These are phyloP conservation scores for Cryptotermes secundus DNA, from an alignment of 1,140 invertebrate species.

Conservation along the genomic window DNA sequence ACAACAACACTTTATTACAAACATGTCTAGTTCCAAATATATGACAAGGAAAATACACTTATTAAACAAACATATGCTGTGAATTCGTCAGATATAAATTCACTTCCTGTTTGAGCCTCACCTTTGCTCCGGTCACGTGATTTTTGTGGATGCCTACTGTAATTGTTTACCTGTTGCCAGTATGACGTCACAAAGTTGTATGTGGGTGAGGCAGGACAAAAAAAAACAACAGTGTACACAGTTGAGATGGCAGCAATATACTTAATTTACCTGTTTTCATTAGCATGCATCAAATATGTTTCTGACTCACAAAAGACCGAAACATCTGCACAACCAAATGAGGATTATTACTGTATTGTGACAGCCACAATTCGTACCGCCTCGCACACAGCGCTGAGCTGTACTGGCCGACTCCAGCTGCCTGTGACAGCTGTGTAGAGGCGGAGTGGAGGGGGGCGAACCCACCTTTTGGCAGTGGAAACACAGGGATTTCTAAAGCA, in stretches of 20 bases:
- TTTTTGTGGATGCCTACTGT: background rate
- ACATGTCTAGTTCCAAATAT: too few relatives aligned
- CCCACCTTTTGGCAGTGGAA: background rate
- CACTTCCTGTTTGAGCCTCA: background rate
- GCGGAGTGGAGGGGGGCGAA: too few relatives aligned
- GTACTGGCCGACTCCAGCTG: background rate
- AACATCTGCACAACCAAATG: too few relatives aligned
- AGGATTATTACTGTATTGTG: too few relatives aligned
- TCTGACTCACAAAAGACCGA: too few relatives aligned
- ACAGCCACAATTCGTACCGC: background rate
- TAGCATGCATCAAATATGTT: too few relatives aligned
- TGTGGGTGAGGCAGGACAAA: background rate
- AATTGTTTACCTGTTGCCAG: constrained; percentile 6
- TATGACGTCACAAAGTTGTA: background rate
- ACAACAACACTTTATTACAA: too few relatives aligned
- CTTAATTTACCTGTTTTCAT: too few relatives aligned
- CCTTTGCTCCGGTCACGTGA: background rate
- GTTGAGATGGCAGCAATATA: background rate
- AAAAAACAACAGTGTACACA: background rate
- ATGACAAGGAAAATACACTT: too few relatives aligned
- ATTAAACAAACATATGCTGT: background rate
- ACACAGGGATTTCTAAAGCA: background rate
- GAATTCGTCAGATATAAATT: background rate
- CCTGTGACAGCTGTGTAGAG: background rate
- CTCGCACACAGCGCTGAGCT: background rate